phyloP scores from a whole-genome alignment of 1,140 invertebrate species.

The Calosoma granatense region DNA sequence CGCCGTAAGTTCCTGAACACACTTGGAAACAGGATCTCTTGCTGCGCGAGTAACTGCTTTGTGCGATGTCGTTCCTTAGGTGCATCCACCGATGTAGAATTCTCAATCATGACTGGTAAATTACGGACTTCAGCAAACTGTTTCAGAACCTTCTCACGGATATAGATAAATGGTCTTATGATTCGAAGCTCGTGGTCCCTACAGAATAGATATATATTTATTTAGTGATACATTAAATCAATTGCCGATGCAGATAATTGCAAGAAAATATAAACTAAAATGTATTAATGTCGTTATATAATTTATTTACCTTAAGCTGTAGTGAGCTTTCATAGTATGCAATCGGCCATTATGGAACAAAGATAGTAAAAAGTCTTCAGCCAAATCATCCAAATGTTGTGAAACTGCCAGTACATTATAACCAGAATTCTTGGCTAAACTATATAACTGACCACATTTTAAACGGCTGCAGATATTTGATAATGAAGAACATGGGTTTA shows the following conservation, averaged over 20 bases:
- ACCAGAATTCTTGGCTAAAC: conserved; percentile 58
- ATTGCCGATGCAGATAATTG: conserved; percentile 3
- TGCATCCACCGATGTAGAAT: conserved; percentile 33
- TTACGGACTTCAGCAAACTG: conserved; percentile 58
- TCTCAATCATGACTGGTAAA: conserved; percentile 53
- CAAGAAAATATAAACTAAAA: background rate
- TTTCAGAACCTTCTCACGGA: conserved; percentile 62
- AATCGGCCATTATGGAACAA: conserved; percentile 72
- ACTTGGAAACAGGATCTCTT: conserved; percentile 64
- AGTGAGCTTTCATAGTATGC: conserved; percentile 74
- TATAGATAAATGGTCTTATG: conserved; percentile 79
- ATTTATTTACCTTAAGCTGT: conserved; percentile 47
- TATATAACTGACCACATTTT: conserved; percentile 64
- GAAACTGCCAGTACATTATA: conserved; percentile 82
- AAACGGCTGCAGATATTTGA: conserved; percentile 61
- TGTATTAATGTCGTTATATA: background rate
- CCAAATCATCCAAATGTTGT: conserved; percentile 78
- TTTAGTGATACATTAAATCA: conserved; percentile 7
- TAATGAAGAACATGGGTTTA: conserved; percentile 20
- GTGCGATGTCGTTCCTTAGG: conserved; percentile 52
- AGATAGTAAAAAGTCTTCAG: conserved; percentile 73
- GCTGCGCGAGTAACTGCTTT: conserved; percentile 61
- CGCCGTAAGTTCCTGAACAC: conserved; percentile 57
- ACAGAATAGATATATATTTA: conserved; percentile 24
- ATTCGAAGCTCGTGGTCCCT: conserved; percentile 73